Evolutionary conservation across 2,113 vertebrate genomes (phyloP).

Genomic region (Pangasianodon gigas): DNA sequence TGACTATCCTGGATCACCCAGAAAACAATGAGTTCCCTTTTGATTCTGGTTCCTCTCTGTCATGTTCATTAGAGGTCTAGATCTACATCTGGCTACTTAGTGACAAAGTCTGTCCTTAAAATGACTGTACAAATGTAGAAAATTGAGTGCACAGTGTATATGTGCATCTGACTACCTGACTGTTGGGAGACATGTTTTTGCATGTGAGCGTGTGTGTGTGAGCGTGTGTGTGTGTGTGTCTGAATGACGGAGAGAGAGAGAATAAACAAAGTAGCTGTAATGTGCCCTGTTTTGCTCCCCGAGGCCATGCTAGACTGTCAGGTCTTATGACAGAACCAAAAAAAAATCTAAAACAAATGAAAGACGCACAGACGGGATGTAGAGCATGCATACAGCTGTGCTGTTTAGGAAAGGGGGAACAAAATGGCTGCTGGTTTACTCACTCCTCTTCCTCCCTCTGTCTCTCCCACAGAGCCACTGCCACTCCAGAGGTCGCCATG

Average conservation of each 20-base stretch:
- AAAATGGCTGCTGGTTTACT: conserved; percentile 57
- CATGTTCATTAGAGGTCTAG: too few species aligned
- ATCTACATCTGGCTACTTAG: background rate
- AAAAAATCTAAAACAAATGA: background rate
- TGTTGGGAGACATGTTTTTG: background rate
- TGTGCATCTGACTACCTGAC: background rate
- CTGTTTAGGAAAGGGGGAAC: background rate
- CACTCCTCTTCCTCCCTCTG: conserved; percentile 35
- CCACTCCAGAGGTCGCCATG: conserved; percentile 80
- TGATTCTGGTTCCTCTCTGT: too few species aligned
- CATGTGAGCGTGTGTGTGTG: background rate
- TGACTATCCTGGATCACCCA: too few species aligned
- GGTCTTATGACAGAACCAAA: background rate
- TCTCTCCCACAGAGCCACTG: conserved; percentile 65
- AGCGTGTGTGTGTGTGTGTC: background rate
- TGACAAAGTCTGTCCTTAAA: background rate
- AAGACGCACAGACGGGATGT: background rate
- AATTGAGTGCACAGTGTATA: background rate
- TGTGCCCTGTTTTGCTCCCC: background rate
- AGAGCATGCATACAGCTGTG: conserved; percentile 10
- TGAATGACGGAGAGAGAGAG: background rate
- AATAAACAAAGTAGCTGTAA: conserved; percentile 11
- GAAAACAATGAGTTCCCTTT: too few species aligned
- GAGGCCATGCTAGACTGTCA: background rate
- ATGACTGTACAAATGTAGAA: background rate